Base-by-base conservation (phyloP, 2,113 vertebrate species). In the Petrocephalus zakoni region DNA sequence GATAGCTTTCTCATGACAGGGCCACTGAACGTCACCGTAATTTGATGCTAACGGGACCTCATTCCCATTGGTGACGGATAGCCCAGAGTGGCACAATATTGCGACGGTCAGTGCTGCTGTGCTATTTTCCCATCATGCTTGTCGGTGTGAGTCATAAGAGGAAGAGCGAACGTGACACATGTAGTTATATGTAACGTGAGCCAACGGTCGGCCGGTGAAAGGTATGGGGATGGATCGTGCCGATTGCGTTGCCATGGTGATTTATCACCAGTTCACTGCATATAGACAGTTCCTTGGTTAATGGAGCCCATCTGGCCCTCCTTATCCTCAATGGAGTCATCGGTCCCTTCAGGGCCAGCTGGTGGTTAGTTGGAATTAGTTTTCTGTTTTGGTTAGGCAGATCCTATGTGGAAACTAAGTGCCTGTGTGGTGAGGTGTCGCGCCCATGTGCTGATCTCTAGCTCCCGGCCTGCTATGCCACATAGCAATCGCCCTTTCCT, bases 1-100 rank as follows among this genome's bases (percentile, higher is more conserved):
- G 52, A 55, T 53, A 68, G 42, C 9, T 51, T 42, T 88, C 83
- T 84, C 89, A 49, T n/a, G 37, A n/a, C 29, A 52, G 86, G 37
- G 56, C 21, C 86, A 49, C 37, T 53, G 15, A 55, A 51, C 51
- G n/a, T 85, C 51, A 61, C 34, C 1, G 9, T 1, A 47, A 46
- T 25, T 19, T 15, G 34, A 22, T 34, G 86, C 56, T 87, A 87
- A 87, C 42, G n/a, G 53, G 56, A 87, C 34, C 29, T 52, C 34
- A 11, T 55, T 55, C 5, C 84, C n/a, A 19, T 21, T 61, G 86
- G 34, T 15, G 17, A 46, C 55, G 13, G 55, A 37, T 22, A 34
- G 29, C 55, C 85, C 13, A 17, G 55, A 25, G 53, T 22, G 19
- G 37, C 8, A 42, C 25, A 86, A 58, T 58, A 29, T 42, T 21